phyloP scores from a whole-genome alignment of 2,888 invertebrate genomes.

The Tenthredo amoena region DNA sequence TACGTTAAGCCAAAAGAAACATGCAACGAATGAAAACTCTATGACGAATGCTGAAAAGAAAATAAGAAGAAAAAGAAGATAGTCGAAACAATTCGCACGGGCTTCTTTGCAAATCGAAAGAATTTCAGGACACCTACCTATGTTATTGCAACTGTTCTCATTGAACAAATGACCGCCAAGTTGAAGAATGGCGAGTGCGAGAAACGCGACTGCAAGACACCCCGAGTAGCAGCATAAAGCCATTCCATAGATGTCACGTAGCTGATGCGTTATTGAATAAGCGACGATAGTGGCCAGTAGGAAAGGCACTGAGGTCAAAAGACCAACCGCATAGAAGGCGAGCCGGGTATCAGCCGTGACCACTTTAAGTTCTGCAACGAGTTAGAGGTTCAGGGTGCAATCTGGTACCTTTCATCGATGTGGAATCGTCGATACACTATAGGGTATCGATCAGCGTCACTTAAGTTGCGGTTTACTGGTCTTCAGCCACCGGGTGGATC shows the following conservation, averaged over 20 bases:
- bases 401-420: neutral
- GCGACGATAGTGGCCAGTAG: conserved; percentile 75
- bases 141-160: conserved; percentile 77
- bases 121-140: conserved; percentile 67
- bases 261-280: conserved; percentile 78
- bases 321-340: conserved; percentile 72
- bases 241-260: conserved; percentile 81
- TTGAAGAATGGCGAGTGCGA: conserved; percentile 80
- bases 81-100: neutral
- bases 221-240: conserved; percentile 81
- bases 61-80: neutral
- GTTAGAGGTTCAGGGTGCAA: neutral
- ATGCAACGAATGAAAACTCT: conserved; percentile 84
- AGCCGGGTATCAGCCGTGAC: conserved; percentile 64
- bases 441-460: neutral
- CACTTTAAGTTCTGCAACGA: conserved; percentile 61
- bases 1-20: conserved; percentile 86
- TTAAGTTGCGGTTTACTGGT: neutral
- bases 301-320: conserved; percentile 76
- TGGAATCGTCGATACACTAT: neutral
- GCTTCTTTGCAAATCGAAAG: neutral
- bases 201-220: conserved; percentile 81
- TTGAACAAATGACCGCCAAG: conserved; percentile 80
- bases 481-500: neutral
- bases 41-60: conserved; percentile 81